Evolutionary conservation across 2,797 vertebrate species (phyloP).

Genomic region (Clarias laeviceps): DNA sequence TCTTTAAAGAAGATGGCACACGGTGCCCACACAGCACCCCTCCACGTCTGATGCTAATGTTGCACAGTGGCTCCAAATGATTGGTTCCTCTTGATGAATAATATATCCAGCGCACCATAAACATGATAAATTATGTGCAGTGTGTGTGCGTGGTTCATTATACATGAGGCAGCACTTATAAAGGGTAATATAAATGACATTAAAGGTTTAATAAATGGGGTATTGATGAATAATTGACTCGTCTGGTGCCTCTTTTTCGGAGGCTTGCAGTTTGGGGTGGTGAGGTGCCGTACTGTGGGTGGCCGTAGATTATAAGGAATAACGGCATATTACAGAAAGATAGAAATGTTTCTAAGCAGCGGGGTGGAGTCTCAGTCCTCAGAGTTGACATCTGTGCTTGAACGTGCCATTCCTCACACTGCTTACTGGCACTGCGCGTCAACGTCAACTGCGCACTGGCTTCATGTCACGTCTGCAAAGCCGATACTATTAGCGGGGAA

Average conservation of each 20-base stretch:
- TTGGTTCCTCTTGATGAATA: slow-evolving; percentile 74
- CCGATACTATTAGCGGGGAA: slow-evolving; percentile 83
- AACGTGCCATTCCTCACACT: slow-evolving; percentile 78
- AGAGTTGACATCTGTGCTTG: slow-evolving; percentile 82
- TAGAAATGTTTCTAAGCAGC: slow-evolving; percentile 68
- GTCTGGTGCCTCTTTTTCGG: slow-evolving; percentile 53
- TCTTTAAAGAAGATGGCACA: slow-evolving; percentile 46
- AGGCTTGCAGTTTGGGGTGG: slow-evolving; percentile 39
- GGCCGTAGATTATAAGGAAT: slow-evolving; percentile 62
- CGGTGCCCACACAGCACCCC: slow-evolving; percentile 69
- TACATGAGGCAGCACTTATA: slow-evolving; percentile 75
- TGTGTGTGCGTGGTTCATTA: slow-evolving; percentile 72
- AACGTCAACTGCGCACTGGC: slow-evolving; percentile 78
- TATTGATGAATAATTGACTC: slow-evolving; percentile 81
- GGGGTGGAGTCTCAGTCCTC: slow-evolving; percentile 66
- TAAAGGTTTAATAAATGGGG: slow-evolving; percentile 78
- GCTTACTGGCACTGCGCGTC: slow-evolving; percentile 86
- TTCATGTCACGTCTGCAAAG: slow-evolving; percentile 60
- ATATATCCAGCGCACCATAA: slow-evolving; percentile 73
- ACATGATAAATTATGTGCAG: slow-evolving; percentile 76
- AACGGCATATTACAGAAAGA: slow-evolving; percentile 66
- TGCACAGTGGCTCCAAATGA: slow-evolving; percentile 69
- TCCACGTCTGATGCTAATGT: slow-evolving; percentile 75
- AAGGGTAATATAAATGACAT: slow-evolving; percentile 70
- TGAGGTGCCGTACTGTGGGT: slow-evolving; percentile 63